phyloP scores from a whole-genome alignment of 1,140 invertebrate species.

The Pogonomyrmex californicus region DNA sequence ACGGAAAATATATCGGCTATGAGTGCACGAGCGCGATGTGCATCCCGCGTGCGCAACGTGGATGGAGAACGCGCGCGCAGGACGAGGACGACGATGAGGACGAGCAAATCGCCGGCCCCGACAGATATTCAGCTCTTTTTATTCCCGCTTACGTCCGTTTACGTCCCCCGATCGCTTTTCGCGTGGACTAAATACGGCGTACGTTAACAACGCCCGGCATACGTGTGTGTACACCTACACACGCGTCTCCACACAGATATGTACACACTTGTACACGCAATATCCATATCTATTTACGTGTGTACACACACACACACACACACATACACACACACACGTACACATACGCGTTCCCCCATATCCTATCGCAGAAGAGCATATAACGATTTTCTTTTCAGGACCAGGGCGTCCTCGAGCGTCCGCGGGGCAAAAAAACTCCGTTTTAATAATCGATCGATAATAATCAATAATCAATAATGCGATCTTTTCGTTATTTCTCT shows the following conservation, averaged over 20 bases:
- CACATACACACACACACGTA: background rate
- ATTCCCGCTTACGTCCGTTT: slow-evolving; percentile 62
- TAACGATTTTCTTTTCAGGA: slow-evolving; percentile 62
- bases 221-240: background rate
- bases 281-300: no score
- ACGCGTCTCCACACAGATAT: no score
- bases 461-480: background rate
- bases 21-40: slow-evolving; percentile 43
- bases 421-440: background rate
- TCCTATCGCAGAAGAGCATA: slow-evolving; percentile 33
- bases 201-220: slow-evolving; percentile 31
- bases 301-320: background rate
- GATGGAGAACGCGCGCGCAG: slow-evolving; percentile 43
- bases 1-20: slow-evolving; percentile 56
- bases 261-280: no score
- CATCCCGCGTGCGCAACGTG: slow-evolving; percentile 37
- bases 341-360: background rate
- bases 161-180: slow-evolving; percentile 56
- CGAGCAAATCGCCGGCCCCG: slow-evolving; percentile 54
- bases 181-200: slow-evolving; percentile 59
- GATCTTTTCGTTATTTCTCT: background rate
- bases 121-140: slow-evolving; percentile 63
- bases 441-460: slow-evolving; percentile 17
- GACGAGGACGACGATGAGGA: slow-evolving; percentile 55
- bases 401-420: slow-evolving; percentile 34